Evolutionary conservation across 2,113 vertebrate genomes (phyloP).

Genomic region (Synchiropus splendidus): DNA sequence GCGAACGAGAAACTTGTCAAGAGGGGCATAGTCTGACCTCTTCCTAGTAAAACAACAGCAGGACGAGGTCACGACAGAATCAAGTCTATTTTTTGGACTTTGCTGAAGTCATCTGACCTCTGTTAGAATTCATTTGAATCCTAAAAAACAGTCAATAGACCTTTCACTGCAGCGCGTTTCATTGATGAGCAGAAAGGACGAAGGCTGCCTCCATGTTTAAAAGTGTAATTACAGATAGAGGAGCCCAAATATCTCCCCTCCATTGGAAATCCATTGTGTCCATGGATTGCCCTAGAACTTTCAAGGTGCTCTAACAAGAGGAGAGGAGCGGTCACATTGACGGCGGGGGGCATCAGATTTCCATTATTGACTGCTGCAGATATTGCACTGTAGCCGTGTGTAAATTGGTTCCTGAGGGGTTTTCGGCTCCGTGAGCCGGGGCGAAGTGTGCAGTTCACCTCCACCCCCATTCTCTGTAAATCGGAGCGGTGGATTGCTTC

Average conservation of each 20-base stretch:
- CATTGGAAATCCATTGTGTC: constrained; percentile 62
- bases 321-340: constrained; percentile 82
- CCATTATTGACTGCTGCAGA: constrained; percentile 97
- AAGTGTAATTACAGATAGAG: constrained; percentile 51
- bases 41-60: no score
- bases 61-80: no score
- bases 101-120: no score
- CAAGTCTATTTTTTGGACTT: no score
- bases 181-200: no score
- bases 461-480: constrained; percentile 84
- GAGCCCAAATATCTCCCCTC: constrained; percentile 56
- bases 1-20: no score
- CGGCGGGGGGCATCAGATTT: constrained; percentile 89
- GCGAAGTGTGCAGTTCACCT: constrained; percentile 76
- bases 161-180: no score
- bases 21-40: no score
- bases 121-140: no score
- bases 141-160: no score
- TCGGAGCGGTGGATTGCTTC: constrained; percentile 81
- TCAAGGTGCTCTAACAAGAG: constrained; percentile 82
- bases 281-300: constrained; percentile 68
- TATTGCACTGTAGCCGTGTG: constrained; percentile 91
- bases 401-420: constrained; percentile 98
- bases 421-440: constrained; percentile 70
- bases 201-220: constrained; percentile 22